phyloP scores from a whole-genome alignment of 2,888 invertebrate genomes.

The Cacoxenus indagator region DNA sequence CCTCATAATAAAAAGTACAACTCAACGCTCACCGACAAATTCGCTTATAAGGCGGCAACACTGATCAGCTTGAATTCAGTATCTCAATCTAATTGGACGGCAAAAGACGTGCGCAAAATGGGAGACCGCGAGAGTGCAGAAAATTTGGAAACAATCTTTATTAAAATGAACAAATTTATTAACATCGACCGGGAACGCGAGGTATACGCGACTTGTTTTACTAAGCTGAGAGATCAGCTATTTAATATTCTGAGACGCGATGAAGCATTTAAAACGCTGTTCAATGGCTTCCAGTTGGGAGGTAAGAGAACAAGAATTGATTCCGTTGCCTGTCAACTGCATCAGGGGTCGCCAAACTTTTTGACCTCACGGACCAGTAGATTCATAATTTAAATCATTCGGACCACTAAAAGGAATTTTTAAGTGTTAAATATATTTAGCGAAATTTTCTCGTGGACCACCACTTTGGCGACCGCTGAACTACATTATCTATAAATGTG shows the following conservation, averaged over 20 bases:
- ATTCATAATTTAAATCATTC: too few relatives aligned
- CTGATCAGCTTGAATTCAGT: neutral
- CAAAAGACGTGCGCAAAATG: neutral
- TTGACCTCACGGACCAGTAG: neutral
- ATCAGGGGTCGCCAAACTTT: conserved; percentile 39
- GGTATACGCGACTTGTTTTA: conserved; percentile 35
- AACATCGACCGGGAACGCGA: conserved; percentile 35
- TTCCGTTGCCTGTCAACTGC: conserved; percentile 36
- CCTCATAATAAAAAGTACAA: neutral
- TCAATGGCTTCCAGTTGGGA: conserved; percentile 39
- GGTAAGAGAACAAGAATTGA: conserved; percentile 27
- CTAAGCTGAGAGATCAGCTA: conserved; percentile 32
- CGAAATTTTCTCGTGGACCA: too few relatives aligned
- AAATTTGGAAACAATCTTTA: conserved; percentile 35
- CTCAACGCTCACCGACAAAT: too few relatives aligned
- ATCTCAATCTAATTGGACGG: neutral
- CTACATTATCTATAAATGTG: too few relatives aligned
- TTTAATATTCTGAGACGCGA: conserved; percentile 34
- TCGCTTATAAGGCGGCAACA: neutral
- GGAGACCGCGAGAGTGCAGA: neutral
- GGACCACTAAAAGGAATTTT: too few relatives aligned
- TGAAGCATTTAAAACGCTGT: conserved; percentile 34
- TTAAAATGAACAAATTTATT: conserved; percentile 30
- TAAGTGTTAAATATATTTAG: too few relatives aligned
- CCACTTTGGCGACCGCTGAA: too few relatives aligned